A percentile compares a stretch with the other conserved stretches of the same genome.
Conservation (phyloP, 2,888 invertebrate species). For the Drosophila greeni region DNA sequence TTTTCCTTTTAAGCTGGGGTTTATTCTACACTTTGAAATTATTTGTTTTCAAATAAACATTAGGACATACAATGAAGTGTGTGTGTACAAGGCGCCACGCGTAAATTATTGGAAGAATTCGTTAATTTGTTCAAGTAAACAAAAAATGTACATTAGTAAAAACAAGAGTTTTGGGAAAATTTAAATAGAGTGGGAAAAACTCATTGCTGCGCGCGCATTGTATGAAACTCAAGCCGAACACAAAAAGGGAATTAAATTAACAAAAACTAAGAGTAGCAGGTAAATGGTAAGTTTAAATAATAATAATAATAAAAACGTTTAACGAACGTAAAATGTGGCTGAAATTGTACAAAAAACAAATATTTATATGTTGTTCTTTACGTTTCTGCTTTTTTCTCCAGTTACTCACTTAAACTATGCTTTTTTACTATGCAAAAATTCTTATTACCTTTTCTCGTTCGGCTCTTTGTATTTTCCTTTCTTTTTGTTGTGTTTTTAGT, state of each 20-base stretch:
- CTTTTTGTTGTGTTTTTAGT: constrained; percentile 21
- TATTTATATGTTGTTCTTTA: constrained; percentile 16
- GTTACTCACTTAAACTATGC: constrained; percentile 28
- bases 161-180: constrained; percentile 34
- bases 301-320: constrained; percentile 54
- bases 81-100: constrained; percentile 60
- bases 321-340: constrained; percentile 54
- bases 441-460: constrained; percentile 23
- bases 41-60: constrained; percentile 49
- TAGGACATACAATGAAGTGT: constrained; percentile 55
- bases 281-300: constrained; percentile 42
- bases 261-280: constrained; percentile 68
- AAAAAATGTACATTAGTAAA: constrained; percentile 61
- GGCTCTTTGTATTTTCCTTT: constrained; percentile 37
- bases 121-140: constrained; percentile 49
- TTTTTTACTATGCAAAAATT: constrained; percentile 28
- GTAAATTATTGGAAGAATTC: constrained; percentile 54
- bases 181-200: constrained; percentile 25
- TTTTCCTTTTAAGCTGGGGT: constrained; percentile 17
- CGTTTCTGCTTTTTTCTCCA: constrained; percentile 15
- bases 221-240: constrained; percentile 62
- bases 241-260: constrained; percentile 67
- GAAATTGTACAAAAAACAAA: constrained; percentile 43
- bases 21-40: constrained; percentile 54
- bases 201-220: constrained; percentile 56